Evolutionary conservation across 2,113 vertebrate genomes (phyloP).

Genomic region (Corapipo altera): DNA sequence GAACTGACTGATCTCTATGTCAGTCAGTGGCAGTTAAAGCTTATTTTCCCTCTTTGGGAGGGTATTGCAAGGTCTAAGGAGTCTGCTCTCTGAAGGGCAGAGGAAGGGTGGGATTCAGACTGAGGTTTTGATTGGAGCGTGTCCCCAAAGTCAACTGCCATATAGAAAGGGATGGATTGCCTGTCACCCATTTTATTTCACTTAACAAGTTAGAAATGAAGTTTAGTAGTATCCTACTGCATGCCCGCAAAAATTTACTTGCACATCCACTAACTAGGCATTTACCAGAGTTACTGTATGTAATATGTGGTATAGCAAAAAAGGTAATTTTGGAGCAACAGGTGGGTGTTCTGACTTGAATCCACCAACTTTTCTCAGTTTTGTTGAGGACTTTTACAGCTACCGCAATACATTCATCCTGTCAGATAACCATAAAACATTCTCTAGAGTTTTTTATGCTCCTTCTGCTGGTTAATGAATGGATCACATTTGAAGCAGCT

Average conservation of each 20-base stretch:
- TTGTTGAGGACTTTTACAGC: not conserved
- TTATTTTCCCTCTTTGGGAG: not conserved
- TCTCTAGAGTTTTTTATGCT: not conserved
- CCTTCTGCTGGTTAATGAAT: not conserved
- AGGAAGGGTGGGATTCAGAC: not conserved
- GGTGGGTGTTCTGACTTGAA: not conserved
- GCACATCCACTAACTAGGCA: fast-evolving
- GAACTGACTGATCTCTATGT: not conserved
- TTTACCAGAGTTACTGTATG: not conserved
- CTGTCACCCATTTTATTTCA: not conserved
- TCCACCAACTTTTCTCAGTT: not conserved
- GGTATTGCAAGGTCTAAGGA: not conserved
- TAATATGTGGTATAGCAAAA: not conserved
- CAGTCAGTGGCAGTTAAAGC: not conserved
- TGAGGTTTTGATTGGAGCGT: not conserved
- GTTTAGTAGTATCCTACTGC: not conserved
- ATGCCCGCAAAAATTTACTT: not conserved
- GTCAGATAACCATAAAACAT: not conserved
- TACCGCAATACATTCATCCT: not conserved
- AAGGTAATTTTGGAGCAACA: not conserved
- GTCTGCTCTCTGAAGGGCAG: not conserved
- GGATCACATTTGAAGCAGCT: not conserved
- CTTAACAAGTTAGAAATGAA: not conserved
- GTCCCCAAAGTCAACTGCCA: not conserved
- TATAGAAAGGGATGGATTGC: not conserved